Conservation (phyloP, 1,140 invertebrate genomes). For the Macrostomum lignano region DNA sequence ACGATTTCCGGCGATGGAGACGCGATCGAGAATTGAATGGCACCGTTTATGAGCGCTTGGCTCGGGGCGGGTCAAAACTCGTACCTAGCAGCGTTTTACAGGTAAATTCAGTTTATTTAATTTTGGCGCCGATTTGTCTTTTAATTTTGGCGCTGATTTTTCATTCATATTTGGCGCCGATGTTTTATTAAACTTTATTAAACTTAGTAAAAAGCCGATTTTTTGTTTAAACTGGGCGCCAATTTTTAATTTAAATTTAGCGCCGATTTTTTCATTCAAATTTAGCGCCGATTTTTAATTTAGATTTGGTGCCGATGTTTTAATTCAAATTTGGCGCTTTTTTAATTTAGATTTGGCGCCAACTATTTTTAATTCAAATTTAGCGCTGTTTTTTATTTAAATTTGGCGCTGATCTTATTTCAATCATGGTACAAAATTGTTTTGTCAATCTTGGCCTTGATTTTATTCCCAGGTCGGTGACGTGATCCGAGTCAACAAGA, state of each 20-base stretch:
- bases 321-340: no score
- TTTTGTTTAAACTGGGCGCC: no score
- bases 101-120: background rate
- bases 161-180: no score
- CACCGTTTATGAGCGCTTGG: conserved; percentile 29
- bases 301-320: no score
- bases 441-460: background rate
- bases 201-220: no score
- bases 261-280: no score
- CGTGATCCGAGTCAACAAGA: conserved; percentile 37
- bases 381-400: background rate
- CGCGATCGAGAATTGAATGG: conserved; percentile 71
- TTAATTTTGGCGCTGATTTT: no score
- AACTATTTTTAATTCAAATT: background rate
- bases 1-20: conserved; percentile 65
- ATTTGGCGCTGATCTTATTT: conserved; percentile 14
- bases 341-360: no score
- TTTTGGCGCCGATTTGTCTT: background rate
- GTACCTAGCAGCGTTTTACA: background rate
- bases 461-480: conserved; percentile 35
- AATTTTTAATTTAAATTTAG: no score
- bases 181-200: no score
- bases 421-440: background rate
- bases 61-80: conserved; percentile 23
- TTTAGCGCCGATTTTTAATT: no score